Conservation (phyloP, 1,140 invertebrate species). For the Leptopilina clavipes region DNA sequence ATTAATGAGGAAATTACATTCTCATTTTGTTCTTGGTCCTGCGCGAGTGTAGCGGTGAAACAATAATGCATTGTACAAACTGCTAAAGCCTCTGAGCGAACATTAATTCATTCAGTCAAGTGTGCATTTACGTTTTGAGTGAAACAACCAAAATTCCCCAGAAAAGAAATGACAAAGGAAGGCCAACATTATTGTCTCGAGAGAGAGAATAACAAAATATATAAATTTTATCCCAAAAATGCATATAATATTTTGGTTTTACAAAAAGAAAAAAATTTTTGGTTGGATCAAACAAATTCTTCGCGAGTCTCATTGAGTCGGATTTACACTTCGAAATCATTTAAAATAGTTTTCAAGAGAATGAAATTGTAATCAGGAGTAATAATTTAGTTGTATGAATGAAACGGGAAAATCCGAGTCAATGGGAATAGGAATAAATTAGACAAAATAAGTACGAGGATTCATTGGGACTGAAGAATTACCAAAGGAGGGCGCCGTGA, state of each 20-base stretch:
- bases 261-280: too few species aligned
- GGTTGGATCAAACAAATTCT: too few species aligned
- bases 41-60: not conserved
- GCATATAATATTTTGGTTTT: too few species aligned
- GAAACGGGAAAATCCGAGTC: too few species aligned
- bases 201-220: not conserved
- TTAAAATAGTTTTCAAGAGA: too few species aligned
- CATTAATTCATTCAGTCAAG: constrained; percentile 29
- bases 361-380: too few species aligned
- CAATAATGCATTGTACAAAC: constrained; percentile 28
- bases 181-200: not conserved
- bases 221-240: not conserved
- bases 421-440: constrained; percentile 35
- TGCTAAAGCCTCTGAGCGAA: not conserved
- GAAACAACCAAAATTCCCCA: not conserved
- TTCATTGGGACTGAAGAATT: constrained; percentile 63
- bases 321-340: too few species aligned
- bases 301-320: too few species aligned
- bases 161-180: not conserved
- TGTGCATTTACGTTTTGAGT: constrained; percentile 15
- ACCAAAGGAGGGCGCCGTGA: constrained; percentile 59
- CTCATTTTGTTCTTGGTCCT: not conserved
- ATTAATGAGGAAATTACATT: constrained; percentile 24
- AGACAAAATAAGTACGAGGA: constrained; percentile 74
- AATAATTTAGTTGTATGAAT: too few species aligned